Base-by-base conservation (phyloP, 1,140 invertebrate genomes). In the Myzus persicae region DNA sequence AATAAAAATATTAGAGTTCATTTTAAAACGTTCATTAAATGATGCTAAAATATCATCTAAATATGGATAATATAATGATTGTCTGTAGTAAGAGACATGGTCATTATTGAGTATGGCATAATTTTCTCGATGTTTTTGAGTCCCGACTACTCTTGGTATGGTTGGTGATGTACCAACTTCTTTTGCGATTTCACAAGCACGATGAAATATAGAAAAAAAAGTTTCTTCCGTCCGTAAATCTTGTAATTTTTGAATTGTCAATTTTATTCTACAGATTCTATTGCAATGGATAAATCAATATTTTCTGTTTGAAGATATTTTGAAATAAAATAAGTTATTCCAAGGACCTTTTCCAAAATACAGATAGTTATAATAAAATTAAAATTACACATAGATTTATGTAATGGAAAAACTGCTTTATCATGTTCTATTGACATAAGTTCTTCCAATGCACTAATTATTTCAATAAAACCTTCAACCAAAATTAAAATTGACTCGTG, bases 241-340 rank as follows among this genome's bases (percentile, higher is more conserved):
- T 51, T 51, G 20, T 22, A 51, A 18, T 81, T 84, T 84, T 42
- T 84, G 81, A 84, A 26, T 84, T 84, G 38, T 84, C 8, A n/a
- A n/a, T n/a, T n/a, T n/a, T 1, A 42, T 42, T 84, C 22, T 84
- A 84, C 24, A 40, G 81, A 84, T 8, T 42, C 36, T 26, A 42
- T 84, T 4, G 81, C 81, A 40, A 26, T 42, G 22, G 22, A 0
- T 42, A 84, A 42, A 84, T 84, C 81, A 7, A 40, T 42, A 84
- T 84, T 84, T 40, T 84, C 81, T 40, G 38, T 82, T 82, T 82
- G 36, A 40, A 82, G 81, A 82, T 82, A 82, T 40, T 40, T 82
- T 18, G 48, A 48, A 22, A 51, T 51, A 51, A 51, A 51, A 51
- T 36, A 81, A 36, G 67, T 81, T 18, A 36, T 38, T 38, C 67